phyloP scores from a whole-genome alignment of 30 jellyfish, hydroid and myxozoan species.

The Turritopsis dohrnii region DNA sequence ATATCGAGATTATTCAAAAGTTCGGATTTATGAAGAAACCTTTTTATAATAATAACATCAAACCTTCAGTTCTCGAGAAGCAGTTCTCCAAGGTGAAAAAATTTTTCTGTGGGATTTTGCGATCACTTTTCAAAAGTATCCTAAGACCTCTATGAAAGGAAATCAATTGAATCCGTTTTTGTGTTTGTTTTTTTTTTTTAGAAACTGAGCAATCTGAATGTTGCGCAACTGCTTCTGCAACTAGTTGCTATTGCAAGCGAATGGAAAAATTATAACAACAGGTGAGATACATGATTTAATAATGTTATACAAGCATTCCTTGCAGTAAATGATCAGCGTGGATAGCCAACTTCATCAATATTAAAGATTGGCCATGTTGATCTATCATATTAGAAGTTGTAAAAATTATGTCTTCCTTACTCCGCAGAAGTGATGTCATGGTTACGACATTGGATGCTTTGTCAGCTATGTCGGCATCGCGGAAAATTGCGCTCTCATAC shows the following conservation, averaged over 20 bases:
- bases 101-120: too few relatives aligned
- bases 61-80: not conserved
- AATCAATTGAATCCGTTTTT: too few relatives aligned
- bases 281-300: constrained; percentile 42
- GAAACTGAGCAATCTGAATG: not conserved
- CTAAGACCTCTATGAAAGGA: too few relatives aligned
- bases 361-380: too few relatives aligned
- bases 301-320: not conserved
- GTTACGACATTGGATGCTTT: constrained; percentile 50
- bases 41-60: not conserved
- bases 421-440: constrained; percentile 62
- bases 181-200: not conserved
- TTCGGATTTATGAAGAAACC: not conserved
- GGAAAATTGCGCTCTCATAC: constrained; percentile 42
- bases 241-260: constrained; percentile 60
- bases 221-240: constrained; percentile 52
- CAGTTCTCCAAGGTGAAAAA: not conserved
- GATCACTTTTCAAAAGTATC: too few relatives aligned
- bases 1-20: constrained; percentile 23
- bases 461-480: constrained; percentile 49
- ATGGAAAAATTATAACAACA: constrained; percentile 67
- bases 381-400: too few relatives aligned
- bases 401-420: not conserved
- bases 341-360: too few relatives aligned
- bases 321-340: not conserved